A percentile compares a stretch with the other conserved stretches of the same genome.
phyloP scores from a whole-genome alignment of 1,140 invertebrate genomes.

The Brachionus koreanus region DNA sequence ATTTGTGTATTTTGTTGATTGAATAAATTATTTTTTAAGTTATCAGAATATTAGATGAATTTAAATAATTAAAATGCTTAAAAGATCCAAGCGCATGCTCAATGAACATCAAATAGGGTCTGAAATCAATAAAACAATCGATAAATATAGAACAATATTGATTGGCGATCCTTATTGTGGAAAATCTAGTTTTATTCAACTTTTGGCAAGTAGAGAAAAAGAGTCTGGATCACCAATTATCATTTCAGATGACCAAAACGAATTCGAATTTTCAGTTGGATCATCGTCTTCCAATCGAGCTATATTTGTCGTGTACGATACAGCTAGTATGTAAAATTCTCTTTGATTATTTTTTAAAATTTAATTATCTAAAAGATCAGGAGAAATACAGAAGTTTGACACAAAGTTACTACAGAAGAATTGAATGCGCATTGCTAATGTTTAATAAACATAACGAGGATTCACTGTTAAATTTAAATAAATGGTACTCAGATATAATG shows the following conservation, averaged over 20 bases:
- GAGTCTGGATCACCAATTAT: not conserved
- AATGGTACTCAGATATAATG: conserved; percentile 26
- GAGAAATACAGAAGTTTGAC: conserved; percentile 33
- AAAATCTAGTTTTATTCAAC: conserved; percentile 6
- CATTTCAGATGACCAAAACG: conserved; percentile 1
- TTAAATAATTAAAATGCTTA: not conserved
- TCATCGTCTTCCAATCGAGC: not conserved
- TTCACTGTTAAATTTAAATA: conserved; percentile 32
- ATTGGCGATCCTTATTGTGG: conserved; percentile 27
- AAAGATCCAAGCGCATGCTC: conserved; percentile 1
- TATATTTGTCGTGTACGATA: conserved; percentile 5
- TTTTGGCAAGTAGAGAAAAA: not conserved
- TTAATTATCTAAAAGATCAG: not conserved
- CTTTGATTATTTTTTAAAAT: not conserved
- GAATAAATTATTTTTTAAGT: not conserved
- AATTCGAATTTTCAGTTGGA: conserved; percentile 17
- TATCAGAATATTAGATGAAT: not conserved
- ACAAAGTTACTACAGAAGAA: conserved; percentile 29
- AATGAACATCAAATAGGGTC: not conserved
- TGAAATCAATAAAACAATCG: not conserved
- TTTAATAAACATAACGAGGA: conserved; percentile 29
- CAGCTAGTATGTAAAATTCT: conserved; percentile 20
- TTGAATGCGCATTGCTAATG: conserved; percentile 1
- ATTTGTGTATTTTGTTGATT: not conserved
- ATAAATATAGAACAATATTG: conserved; percentile 17